These are phyloP conservation scores for Chiloscyllium punctatum DNA, from an alignment of 2,797 vertebrate genomes.

Conservation along the genomic window DNA sequence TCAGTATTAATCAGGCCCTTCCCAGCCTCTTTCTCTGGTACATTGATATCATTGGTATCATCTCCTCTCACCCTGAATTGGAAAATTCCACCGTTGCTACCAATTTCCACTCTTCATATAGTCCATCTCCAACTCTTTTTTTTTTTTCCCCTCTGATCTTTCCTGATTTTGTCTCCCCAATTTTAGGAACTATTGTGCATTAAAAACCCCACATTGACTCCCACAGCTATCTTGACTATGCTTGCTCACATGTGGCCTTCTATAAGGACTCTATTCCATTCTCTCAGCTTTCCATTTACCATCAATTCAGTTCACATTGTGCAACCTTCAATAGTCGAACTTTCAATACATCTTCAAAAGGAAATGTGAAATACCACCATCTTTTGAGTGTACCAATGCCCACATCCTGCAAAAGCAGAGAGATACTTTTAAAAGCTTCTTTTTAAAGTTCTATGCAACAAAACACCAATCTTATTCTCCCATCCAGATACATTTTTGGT, in stretches of 20 bases:
- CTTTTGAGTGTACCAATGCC: no score
- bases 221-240: background rate
- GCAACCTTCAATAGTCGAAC: background rate
- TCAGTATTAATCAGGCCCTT: background rate
- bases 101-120: background rate
- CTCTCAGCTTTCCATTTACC: background rate
- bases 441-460: background rate
- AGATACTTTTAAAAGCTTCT: no score
- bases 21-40: background rate
- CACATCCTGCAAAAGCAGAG: no score
- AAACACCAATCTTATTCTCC: no score
- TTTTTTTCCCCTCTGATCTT: background rate
- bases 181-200: background rate
- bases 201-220: background rate
- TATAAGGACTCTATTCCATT: background rate
- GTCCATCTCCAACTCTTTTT: background rate
- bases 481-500: background rate
- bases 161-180: background rate
- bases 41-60: background rate
- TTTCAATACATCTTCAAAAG: background rate
- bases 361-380: background rate
- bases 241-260: background rate
- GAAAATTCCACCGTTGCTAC: background rate
- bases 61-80: background rate
- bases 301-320: background rate